Percentiles rank a stretch among this genome's conserved stretches.
Conservation (phyloP, 2,113 vertebrate genomes). For the Oreocharis arfaki region DNA sequence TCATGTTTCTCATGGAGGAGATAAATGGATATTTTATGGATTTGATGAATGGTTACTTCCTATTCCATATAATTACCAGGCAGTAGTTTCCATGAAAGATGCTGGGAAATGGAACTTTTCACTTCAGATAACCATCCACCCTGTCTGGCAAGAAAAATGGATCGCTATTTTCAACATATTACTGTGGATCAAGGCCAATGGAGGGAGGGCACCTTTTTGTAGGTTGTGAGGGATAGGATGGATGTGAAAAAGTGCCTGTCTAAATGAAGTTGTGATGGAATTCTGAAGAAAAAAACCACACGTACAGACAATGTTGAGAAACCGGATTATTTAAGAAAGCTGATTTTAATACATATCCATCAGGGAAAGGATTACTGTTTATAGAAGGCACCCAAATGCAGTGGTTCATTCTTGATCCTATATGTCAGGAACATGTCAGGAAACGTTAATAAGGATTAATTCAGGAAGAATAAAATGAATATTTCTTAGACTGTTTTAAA, state of each 20-base stretch:
- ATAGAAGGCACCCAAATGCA: not conserved
- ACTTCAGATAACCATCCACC: constrained; percentile 71
- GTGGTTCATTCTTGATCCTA: not conserved
- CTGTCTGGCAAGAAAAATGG: constrained; percentile 75
- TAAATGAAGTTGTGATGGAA: constrained; percentile 36
- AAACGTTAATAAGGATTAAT: not conserved
- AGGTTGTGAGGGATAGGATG: constrained; percentile 37
- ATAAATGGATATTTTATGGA: constrained; percentile 70
- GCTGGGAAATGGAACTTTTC: constrained; percentile 74
- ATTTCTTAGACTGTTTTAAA: not conserved
- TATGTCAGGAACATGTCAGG: not conserved
- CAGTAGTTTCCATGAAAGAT: constrained; percentile 72
- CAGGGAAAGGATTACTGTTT: not conserved
- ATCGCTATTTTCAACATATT: constrained; percentile 62
- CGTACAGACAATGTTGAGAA: not conserved
- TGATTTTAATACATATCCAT: not conserved
- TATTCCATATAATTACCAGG: constrained; percentile 72
- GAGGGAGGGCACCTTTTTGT: constrained; percentile 13
- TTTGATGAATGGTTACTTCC: constrained; percentile 77
- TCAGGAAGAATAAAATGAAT: not conserved
- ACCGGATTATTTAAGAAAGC: not conserved
- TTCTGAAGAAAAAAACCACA: not conserved
- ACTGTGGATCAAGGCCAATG: constrained; percentile 50
- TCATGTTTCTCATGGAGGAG: constrained; percentile 40
- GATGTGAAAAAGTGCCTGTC: constrained; percentile 45